Evolutionary conservation across 2,113 vertebrate genomes (phyloP).

Genomic region (Aegypius monachus): DNA sequence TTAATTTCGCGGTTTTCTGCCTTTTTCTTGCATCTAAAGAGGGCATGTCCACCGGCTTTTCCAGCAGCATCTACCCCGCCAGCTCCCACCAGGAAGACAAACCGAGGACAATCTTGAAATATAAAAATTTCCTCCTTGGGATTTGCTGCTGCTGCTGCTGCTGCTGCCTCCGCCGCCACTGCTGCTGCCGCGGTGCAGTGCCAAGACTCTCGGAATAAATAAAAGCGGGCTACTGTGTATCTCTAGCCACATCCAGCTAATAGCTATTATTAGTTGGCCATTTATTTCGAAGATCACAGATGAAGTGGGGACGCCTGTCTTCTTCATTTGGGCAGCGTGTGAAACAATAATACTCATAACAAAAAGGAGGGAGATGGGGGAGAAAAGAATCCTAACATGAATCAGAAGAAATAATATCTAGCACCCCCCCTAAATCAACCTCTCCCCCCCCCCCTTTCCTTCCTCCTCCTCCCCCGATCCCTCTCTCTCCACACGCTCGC

Average conservation of each 20-base stretch:
- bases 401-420: slow-evolving; percentile 65
- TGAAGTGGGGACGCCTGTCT: slow-evolving; percentile 69
- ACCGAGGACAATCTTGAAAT: slow-evolving; percentile 75
- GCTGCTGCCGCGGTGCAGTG: slow-evolving; percentile 73
- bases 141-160: slow-evolving; percentile 70
- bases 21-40: slow-evolving; percentile 46
- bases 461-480: background rate
- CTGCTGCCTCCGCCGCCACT: slow-evolving; percentile 57
- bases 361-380: slow-evolving; percentile 60
- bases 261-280: slow-evolving; percentile 67
- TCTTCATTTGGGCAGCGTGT: slow-evolving; percentile 59
- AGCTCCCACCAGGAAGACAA: slow-evolving; percentile 68
- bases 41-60: slow-evolving; percentile 70
- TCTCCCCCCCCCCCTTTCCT: background rate
- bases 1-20: slow-evolving; percentile 1
- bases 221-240: slow-evolving; percentile 68
- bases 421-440: background rate
- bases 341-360: slow-evolving; percentile 41
- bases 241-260: slow-evolving; percentile 39
- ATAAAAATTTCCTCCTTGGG: slow-evolving; percentile 69
- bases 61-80: slow-evolving; percentile 55
- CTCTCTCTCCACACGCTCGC: slow-evolving; percentile 6
- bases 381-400: slow-evolving; percentile 58
- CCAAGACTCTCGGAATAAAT: slow-evolving; percentile 79
- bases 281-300: slow-evolving; percentile 72